Conservation (phyloP, 2,888 invertebrate genomes). For the Cryptophagus acutangulus region DNA sequence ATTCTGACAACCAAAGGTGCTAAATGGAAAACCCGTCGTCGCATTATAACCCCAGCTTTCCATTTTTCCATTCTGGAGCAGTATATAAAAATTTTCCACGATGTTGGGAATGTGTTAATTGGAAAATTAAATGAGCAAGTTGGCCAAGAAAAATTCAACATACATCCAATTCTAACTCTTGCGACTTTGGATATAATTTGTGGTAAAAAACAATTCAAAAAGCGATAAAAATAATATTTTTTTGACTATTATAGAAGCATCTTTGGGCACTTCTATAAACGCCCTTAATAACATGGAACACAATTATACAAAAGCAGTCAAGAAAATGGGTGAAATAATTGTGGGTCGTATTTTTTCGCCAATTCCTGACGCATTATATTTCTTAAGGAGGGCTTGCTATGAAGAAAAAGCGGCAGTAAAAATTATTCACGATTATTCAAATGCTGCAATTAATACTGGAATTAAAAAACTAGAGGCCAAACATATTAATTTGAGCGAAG, state of each 20-base stretch:
- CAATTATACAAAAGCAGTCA: slow-evolving; percentile 67
- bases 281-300: slow-evolving; percentile 66
- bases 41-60: slow-evolving; percentile 22
- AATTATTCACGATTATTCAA: slow-evolving; percentile 54
- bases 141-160: slow-evolving; percentile 40
- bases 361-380: too few species aligned
- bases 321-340: slow-evolving; percentile 44
- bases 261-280: slow-evolving; percentile 73
- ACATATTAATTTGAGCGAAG: not conserved
- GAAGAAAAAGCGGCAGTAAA: slow-evolving; percentile 49
- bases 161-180: slow-evolving; percentile 26
- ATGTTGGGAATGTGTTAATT: slow-evolving; percentile 55
- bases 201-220: slow-evolving; percentile 18
- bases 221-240: not conserved
- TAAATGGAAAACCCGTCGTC: slow-evolving; percentile 21
- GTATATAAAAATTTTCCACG: slow-evolving; percentile 48
- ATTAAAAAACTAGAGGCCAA: slow-evolving; percentile 13
- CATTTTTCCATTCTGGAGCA: slow-evolving; percentile 25
- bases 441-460: slow-evolving; percentile 49
- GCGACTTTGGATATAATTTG: slow-evolving; percentile 30
- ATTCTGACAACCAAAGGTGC: slow-evolving; percentile 13
- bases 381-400: slow-evolving; percentile 57
- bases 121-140: slow-evolving; percentile 49
- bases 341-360: slow-evolving; percentile 38
- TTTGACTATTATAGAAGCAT: slow-evolving; percentile 69